Evolutionary conservation across 2,797 vertebrate genomes (phyloP), one percentile per base, ranked within the genome.

Genomic region (Gila robusta): DNA sequence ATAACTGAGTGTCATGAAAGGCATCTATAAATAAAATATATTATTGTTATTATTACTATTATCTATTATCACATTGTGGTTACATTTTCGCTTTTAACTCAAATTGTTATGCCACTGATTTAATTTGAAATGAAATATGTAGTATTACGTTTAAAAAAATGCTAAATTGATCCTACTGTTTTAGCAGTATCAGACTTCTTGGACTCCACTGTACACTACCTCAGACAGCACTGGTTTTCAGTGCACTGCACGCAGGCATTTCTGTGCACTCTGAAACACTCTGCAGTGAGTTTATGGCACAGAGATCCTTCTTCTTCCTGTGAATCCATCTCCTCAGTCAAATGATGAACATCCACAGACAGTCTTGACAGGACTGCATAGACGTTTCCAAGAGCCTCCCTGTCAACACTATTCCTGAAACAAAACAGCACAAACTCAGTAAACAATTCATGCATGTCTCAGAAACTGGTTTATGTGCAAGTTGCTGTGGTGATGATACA

Each of bases 241-340:
- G 92, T 66, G 90, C 97, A 98, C 88, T 97, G 95, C 0, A 97
- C 95, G 17, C 98, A 98, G 1, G 97, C 95, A 49, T 98, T 99
- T 87, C 98, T 96, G 82, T 97, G 96, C 23, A 96, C 97, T 77
- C 98, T 93, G 94, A 99, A 99, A 91, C 98, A 98, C 81, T 99
- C 98, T 0, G 97, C 95, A 0, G 91, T 82, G 3, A 99, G 56
- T 93, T 96, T 94, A 74, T 97, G 92, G 83, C 91, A 94, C 84
- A 94, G 80, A 8, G 93, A 85, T 4, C 92, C 88, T 23, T 87
- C 91, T 73, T 76, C 88, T 23, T 90, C 93, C 62, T 84, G 16
- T 49, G 39, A 70, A 19, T 49, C 79, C 0, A 89, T 87, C 0
- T 90, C 91, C 16, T 88, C 79, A 85, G n/a, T 83, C 67, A 86